Conservation (phyloP, 2,797 vertebrate species). For the Notamacropus eugenii region DNA sequence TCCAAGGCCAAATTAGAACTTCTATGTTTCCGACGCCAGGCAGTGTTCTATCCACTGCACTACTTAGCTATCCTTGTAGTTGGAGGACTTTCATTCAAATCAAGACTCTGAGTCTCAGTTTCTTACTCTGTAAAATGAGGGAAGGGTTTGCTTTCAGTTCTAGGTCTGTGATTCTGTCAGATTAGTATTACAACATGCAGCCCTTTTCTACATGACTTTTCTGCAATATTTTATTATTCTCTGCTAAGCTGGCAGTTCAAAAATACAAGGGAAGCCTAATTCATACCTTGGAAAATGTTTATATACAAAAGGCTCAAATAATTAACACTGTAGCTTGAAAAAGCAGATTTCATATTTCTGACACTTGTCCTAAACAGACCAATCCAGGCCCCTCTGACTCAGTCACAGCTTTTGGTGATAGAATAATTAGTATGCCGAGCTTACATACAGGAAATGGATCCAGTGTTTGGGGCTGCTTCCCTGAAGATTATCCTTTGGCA, state of each 20-base stretch:
- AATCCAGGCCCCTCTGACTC: slow-evolving; percentile 3
- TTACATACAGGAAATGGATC: not conserved
- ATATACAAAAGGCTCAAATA: slow-evolving; percentile 45
- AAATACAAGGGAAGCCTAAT: slow-evolving; percentile 30
- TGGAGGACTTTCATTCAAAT: not conserved
- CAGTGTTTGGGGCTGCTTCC: not conserved
- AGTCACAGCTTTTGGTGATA: slow-evolving; percentile 44
- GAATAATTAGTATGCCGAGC: not conserved
- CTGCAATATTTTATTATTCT: not conserved
- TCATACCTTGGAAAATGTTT: slow-evolving; percentile 20
- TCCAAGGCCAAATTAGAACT: not conserved
- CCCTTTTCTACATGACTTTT: not conserved
- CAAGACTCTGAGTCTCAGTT: not conserved
- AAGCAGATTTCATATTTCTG: slow-evolving; percentile 14
- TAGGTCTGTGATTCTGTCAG: not conserved
- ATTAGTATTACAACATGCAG: not conserved
- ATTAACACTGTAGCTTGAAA: slow-evolving; percentile 20
- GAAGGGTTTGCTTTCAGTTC: not conserved
- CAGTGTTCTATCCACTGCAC: not conserved
- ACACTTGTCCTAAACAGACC: not conserved
- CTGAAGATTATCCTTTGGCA: not conserved
- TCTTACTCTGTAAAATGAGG: not conserved
- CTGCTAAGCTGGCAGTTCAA: not conserved
- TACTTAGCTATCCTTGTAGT: not conserved
- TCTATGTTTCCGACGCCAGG: not conserved